Conservation (phyloP, 30 jellyfish, hydroid and myxozoan species). For the Turritopsis rubra region DNA sequence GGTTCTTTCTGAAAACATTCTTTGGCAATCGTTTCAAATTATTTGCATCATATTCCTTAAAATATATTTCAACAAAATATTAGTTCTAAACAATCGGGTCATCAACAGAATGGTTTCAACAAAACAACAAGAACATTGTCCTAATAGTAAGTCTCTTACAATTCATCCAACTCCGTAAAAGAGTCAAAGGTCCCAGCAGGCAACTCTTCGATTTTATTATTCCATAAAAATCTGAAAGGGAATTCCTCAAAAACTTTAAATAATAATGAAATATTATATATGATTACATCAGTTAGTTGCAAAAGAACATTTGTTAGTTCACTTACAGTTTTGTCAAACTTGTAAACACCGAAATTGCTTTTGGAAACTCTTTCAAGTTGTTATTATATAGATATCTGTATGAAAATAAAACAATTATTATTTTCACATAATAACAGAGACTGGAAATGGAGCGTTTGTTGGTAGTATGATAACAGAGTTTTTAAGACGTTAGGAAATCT, state of each 20-base stretch:
- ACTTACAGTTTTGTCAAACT: conserved; percentile 54
- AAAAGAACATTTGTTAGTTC: too few species aligned
- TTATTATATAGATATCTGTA: conserved; percentile 51
- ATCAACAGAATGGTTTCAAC: too few species aligned
- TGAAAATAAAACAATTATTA: not conserved
- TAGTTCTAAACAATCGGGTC: not conserved
- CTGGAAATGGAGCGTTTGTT: too few species aligned
- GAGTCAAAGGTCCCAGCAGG: conserved; percentile 18
- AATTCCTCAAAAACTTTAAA: not conserved
- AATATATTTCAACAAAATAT: not conserved
- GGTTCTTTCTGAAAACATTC: conserved; percentile 9
- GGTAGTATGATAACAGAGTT: too few species aligned
- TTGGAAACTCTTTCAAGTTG: conserved; percentile 41
- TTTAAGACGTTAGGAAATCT: too few species aligned
- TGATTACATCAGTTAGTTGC: too few species aligned
- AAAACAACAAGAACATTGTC: too few species aligned
- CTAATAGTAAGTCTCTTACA: too few species aligned
- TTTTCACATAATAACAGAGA: too few species aligned
- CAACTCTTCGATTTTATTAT: conserved; percentile 16
- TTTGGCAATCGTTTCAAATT: not conserved
- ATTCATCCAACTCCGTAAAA: not conserved
- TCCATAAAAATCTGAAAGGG: not conserved
- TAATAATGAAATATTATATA: not conserved
- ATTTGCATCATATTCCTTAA: not conserved
- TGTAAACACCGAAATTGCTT: conserved; percentile 45